Conservation (phyloP, 1,140 invertebrate genomes). For the Araneus ventricosus region DNA sequence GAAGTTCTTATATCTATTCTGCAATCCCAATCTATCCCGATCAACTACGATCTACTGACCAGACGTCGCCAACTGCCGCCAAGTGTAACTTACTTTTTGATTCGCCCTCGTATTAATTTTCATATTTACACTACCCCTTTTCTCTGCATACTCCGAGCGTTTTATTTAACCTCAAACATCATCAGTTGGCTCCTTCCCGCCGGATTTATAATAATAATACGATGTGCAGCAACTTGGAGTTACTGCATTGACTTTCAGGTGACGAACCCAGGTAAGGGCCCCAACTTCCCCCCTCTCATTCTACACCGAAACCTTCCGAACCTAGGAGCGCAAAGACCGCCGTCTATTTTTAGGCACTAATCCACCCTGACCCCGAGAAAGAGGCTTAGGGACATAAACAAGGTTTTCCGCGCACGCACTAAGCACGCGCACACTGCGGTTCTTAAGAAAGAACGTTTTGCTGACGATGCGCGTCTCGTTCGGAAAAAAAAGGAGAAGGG, state of each 20-base stretch:
- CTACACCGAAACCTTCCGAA: not conserved
- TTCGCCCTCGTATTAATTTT: too few relatives aligned
- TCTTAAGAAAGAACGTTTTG: conserved; percentile 29
- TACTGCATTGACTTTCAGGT: not conserved
- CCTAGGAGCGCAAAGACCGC: not conserved
- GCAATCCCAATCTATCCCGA: too few relatives aligned
- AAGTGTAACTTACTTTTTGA: too few relatives aligned
- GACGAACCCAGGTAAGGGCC: not conserved
- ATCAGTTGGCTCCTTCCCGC: too few relatives aligned
- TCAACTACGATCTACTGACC: too few relatives aligned
- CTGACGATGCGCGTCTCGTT: conserved; percentile 33
- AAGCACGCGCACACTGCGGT: conserved; percentile 30
- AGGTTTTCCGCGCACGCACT: conserved; percentile 21
- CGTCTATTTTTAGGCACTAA: conserved; percentile 47
- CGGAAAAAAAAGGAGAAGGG: not conserved
- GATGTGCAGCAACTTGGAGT: not conserved
- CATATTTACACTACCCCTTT: too few relatives aligned
- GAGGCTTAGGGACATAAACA: conserved; percentile 58
- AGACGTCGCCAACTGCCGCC: too few relatives aligned
- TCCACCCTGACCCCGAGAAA: conserved; percentile 44
- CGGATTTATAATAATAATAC: too few relatives aligned
- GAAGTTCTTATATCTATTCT: too few relatives aligned
- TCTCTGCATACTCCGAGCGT: too few relatives aligned
- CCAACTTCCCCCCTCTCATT: not conserved
- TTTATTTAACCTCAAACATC: too few relatives aligned